A percentile compares a stretch with the other conserved stretches of the same genome.
phyloP scores from a whole-genome alignment of 1,140 invertebrate species.

The Orius laevigatus region DNA sequence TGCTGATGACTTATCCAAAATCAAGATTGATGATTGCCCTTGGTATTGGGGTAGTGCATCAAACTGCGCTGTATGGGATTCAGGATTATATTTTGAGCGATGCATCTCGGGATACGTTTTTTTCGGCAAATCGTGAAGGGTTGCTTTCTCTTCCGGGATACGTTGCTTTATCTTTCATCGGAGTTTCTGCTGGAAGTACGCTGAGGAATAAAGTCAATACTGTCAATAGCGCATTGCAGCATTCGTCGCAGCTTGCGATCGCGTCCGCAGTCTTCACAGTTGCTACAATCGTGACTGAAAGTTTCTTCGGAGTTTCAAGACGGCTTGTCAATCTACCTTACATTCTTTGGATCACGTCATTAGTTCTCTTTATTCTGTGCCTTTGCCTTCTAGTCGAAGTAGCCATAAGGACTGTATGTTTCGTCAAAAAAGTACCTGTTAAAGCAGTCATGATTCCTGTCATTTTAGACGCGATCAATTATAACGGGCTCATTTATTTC shows the following conservation, averaged over 20 bases:
- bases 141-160: conserved; percentile 71
- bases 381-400: conserved; percentile 19
- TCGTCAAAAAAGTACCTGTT: not conserved
- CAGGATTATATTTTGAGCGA: conserved; percentile 54
- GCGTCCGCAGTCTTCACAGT: conserved; percentile 31
- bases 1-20: conserved; percentile 33
- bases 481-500: conserved; percentile 63
- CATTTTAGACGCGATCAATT: conserved; percentile 48
- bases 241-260: conserved; percentile 26
- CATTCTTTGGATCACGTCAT: conserved; percentile 49
- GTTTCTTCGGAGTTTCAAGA: conserved; percentile 39
- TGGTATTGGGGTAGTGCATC: conserved; percentile 44
- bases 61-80: conserved; percentile 47
- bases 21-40: conserved; percentile 33
- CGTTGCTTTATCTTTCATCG: conserved; percentile 60
- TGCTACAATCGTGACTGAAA: conserved; percentile 29
- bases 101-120: conserved; percentile 36
- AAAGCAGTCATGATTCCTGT: conserved; percentile 27
- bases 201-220: conserved; percentile 26
- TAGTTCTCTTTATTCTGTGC: conserved; percentile 26
- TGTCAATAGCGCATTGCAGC: conserved; percentile 19
- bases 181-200: conserved; percentile 47
- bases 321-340: conserved; percentile 63
- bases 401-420: not conserved
- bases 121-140: conserved; percentile 80